Conservation (phyloP, 2,888 invertebrate genomes). For the Agrochola macilenta region DNA sequence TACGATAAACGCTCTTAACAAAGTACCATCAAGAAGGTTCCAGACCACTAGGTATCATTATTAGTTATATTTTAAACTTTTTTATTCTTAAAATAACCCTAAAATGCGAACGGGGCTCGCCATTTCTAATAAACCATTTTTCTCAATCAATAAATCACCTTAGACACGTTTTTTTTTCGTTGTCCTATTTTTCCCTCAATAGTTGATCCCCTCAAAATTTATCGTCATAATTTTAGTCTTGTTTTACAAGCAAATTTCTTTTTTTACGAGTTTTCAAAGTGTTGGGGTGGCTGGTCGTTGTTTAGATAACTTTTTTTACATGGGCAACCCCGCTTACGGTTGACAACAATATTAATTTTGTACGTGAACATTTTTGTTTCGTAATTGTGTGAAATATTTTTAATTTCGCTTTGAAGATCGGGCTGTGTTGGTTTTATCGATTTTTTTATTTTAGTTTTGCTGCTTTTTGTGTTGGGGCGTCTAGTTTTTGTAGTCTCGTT, state of each 20-base stretch:
- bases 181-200: constrained; percentile 62
- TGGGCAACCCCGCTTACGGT: constrained; percentile 35
- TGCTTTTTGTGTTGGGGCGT: neutral
- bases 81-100: neutral
- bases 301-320: constrained; percentile 66
- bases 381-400: constrained; percentile 63
- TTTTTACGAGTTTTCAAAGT: constrained; percentile 67
- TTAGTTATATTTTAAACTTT: too few species aligned
- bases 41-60: too few species aligned
- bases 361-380: constrained; percentile 51
- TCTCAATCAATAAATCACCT: constrained; percentile 40
- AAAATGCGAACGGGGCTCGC: neutral
- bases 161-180: constrained; percentile 5
- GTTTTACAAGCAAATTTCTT: constrained; percentile 66
- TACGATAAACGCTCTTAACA: too few species aligned
- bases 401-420: constrained; percentile 57
- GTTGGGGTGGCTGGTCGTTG: constrained; percentile 47
- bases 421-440: constrained; percentile 7
- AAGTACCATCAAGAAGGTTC: too few species aligned
- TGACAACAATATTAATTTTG: constrained; percentile 67
- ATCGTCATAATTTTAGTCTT: constrained; percentile 68
- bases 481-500: neutral
- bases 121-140: constrained; percentile 30
- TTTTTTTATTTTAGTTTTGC: neutral
- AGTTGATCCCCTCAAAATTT: constrained; percentile 74